A percentile compares a stretch with the other conserved stretches of the same genome.
Conservation (phyloP, 2,797 vertebrate species). For the Choloepus didactylus region DNA sequence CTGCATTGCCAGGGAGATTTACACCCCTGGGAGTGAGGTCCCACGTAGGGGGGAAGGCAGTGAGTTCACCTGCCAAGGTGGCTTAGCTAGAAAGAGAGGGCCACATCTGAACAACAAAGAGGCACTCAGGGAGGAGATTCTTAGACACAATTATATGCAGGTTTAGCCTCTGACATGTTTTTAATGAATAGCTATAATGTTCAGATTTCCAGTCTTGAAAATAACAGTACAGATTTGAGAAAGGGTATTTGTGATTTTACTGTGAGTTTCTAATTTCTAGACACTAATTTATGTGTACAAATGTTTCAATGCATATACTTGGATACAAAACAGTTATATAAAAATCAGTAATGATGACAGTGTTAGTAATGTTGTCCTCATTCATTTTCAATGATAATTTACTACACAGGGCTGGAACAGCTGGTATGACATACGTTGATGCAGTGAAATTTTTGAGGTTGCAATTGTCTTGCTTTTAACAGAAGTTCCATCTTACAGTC, state of each 20-base stretch:
- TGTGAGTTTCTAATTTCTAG: conserved; percentile 70
- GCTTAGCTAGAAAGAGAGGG: too few relatives aligned
- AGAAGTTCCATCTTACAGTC: neutral
- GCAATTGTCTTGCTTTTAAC: conserved; percentile 53
- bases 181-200: conserved; percentile 73
- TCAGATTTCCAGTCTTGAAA: conserved; percentile 75
- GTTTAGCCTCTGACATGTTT: conserved; percentile 63
- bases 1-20: too few relatives aligned
- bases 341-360: neutral
- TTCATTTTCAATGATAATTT: conserved; percentile 41
- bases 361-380: conserved; percentile 26
- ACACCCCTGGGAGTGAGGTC: too few relatives aligned
- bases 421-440: conserved; percentile 54
- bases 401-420: conserved; percentile 36
- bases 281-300: conserved; percentile 85
- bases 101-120: too few relatives aligned
- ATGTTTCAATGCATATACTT: conserved; percentile 59
- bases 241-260: conserved; percentile 55
- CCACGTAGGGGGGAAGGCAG: too few relatives aligned
- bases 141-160: too few relatives aligned
- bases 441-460: conserved; percentile 58
- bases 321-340: conserved; percentile 60
- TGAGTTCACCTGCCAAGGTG: too few relatives aligned
- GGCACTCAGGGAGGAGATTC: too few relatives aligned
- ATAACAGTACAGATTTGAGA: conserved; percentile 66